Evolutionary conservation across 2,888 invertebrate genomes (phyloP).

Genomic region (Philopedon plagiatum): DNA sequence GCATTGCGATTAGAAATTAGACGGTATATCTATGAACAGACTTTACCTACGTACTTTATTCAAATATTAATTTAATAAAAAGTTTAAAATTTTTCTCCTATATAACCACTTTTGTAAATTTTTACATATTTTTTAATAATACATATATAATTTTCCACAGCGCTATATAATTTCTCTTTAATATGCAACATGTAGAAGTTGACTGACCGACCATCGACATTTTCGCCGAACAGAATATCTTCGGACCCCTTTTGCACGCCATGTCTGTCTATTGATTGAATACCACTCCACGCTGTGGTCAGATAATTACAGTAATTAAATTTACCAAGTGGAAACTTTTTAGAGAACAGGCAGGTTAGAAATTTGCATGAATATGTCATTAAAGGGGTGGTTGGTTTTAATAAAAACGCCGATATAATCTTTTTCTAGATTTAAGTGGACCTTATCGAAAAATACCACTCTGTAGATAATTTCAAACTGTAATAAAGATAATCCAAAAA

Average conservation of each 20-base stretch:
- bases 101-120: no score
- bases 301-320: constrained; percentile 42
- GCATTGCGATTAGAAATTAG: no score
- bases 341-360: constrained; percentile 2
- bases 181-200: constrained; percentile 32
- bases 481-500: no score
- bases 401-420: no score
- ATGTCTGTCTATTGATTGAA: constrained; percentile 37
- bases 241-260: constrained; percentile 34
- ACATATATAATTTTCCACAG: background rate
- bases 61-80: no score
- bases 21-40: no score
- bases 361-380: constrained; percentile 6
- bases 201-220: constrained; percentile 42
- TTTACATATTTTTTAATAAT: background rate
- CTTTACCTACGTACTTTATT: no score
- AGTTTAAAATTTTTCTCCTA: no score
- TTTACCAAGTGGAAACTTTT: constrained; percentile 24
- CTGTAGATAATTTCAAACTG: no score
- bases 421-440: no score
- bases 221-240: constrained; percentile 32
- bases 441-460: no score
- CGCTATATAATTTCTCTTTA: constrained; percentile 26
- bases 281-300: constrained; percentile 25
- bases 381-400: no score